phyloP scores from a whole-genome alignment of 2,888 invertebrate species.

The Hyposoter didymator region DNA sequence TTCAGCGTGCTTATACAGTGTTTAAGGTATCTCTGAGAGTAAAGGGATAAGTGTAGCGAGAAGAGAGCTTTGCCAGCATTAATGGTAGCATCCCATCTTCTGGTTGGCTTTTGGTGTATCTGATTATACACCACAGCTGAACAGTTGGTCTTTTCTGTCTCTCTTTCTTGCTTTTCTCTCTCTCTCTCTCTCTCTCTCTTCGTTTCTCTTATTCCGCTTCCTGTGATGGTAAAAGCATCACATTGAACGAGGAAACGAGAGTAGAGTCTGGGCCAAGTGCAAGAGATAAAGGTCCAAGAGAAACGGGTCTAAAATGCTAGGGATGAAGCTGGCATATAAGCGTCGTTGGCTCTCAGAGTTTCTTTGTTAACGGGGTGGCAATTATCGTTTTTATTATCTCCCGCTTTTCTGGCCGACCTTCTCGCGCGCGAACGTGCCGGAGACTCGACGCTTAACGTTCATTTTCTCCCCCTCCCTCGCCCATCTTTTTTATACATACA shows the following conservation, averaged over 20 bases:
- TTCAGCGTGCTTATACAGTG: slow-evolving; percentile 54
- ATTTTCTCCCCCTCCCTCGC: slow-evolving; percentile 28
- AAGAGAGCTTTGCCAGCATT: slow-evolving; percentile 67
- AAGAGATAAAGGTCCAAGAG: slow-evolving; percentile 62
- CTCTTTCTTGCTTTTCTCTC: slow-evolving; percentile 3
- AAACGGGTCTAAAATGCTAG: slow-evolving; percentile 47
- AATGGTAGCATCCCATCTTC: slow-evolving; percentile 53
- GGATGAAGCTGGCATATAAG: slow-evolving; percentile 51
- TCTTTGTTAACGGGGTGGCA: slow-evolving; percentile 68
- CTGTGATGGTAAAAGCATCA: slow-evolving; percentile 45
- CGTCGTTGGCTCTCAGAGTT: slow-evolving; percentile 54
- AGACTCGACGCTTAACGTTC: slow-evolving; percentile 56
- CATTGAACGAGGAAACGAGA: slow-evolving; percentile 57
- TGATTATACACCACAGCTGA: slow-evolving; percentile 60
- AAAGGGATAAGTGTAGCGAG: slow-evolving; percentile 37
- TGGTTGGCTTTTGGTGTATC: slow-evolving; percentile 63
- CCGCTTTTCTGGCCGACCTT: slow-evolving; percentile 55
- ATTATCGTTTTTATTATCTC: slow-evolving; percentile 69
- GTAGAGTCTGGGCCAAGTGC: slow-evolving; percentile 65
- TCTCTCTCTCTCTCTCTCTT: slow-evolving; percentile 32
- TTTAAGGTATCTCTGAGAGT: slow-evolving; percentile 62
- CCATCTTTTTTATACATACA: slow-evolving; percentile 3
- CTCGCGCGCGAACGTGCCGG: slow-evolving; percentile 42
- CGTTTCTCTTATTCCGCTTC: slow-evolving; percentile 14
- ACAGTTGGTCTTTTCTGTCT: slow-evolving; percentile 36